Evolutionary conservation across 2,113 vertebrate genomes (phyloP), one percentile per base, ranked within the genome.

Genomic region (Pollachius pollachius): DNA sequence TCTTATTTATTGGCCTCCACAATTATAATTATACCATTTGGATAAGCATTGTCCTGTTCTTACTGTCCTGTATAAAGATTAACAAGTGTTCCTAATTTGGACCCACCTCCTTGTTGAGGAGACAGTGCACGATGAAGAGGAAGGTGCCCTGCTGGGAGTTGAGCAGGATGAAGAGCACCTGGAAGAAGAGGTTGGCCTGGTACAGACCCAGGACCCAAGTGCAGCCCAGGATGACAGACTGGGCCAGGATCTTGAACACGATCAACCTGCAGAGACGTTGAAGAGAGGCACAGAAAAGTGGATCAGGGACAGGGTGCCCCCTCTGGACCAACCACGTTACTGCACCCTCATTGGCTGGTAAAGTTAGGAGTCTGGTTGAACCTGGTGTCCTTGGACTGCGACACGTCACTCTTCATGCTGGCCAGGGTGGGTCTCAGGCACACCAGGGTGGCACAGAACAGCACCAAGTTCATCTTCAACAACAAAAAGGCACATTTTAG

Each of bases 81-180:
- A 75, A 9, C 8, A 9, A 48, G 12, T 48, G 41, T 48, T 9
- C 12, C 8, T 9, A 9, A 8, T 48, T 48, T 48, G 2, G 41
- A 13, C 41, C 41, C 41, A 91, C 91, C 89, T 92, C 89, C 65
- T 90, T 86, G 65, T 91, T 91, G 76, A 90, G 78, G 57, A 91
- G 27, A 56, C 90, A 91, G 86, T 92, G 90, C 37, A 91, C 83
- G 0, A 92, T 80, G 82, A 64, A 90, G 57, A 91, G 89, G 68
- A 90, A 88, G 57, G 88, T 91, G 27, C 90, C 91, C 71, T 92
- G 90, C 76, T 91, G 91, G 18, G 88, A 90, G 82, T 86, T 90
- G 2, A 92, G 72, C 1, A 92, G 1, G 1, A 86, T 80, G 21
- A 91, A 91, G 54, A 87, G 70, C 3, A 88, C 65, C 52, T 82